phyloP scores from a whole-genome alignment of 2,797 vertebrate species.

The Selene dorsalis region DNA sequence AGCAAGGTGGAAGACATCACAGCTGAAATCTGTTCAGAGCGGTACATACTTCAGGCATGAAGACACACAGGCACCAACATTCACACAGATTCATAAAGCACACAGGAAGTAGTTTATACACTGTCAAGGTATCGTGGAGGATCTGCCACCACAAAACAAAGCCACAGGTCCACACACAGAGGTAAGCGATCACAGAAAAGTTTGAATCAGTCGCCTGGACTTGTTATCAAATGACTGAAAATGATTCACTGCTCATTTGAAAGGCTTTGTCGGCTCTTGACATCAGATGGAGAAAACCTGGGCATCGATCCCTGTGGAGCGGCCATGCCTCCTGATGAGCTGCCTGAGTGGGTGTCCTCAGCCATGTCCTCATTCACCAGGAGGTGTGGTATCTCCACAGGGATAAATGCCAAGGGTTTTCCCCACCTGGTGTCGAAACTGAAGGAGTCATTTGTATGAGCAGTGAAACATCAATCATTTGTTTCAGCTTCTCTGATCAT shows the following conservation, averaged over 20 bases:
- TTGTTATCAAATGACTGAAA: slow-evolving; percentile 55
- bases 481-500: slow-evolving; percentile 22
- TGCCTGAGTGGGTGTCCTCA: slow-evolving; percentile 51
- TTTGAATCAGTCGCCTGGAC: slow-evolving; percentile 46
- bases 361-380: slow-evolving; percentile 38
- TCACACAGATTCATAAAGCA: slow-evolving; percentile 24
- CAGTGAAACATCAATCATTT: slow-evolving; percentile 13
- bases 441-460: slow-evolving; percentile 25
- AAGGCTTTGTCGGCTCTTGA: slow-evolving; percentile 38
- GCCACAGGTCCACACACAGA: not conserved
- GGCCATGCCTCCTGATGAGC: slow-evolving; percentile 54
- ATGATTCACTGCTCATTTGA: slow-evolving; percentile 48
- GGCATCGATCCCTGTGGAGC: slow-evolving; percentile 52
- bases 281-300: slow-evolving; percentile 62
- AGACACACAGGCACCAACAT: slow-evolving; percentile 11
- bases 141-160: slow-evolving; percentile 5
- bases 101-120: slow-evolving; percentile 6
- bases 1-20: slow-evolving; percentile 44
- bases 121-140: not conserved
- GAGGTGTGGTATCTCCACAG: slow-evolving; percentile 34
- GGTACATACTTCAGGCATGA: slow-evolving; percentile 11
- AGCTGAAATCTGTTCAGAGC: slow-evolving; percentile 38
- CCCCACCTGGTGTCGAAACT: slow-evolving; percentile 32
- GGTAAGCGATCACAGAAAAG: slow-evolving; percentile 35
- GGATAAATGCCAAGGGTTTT: slow-evolving; percentile 28